Evolutionary conservation across 2,113 vertebrate species (phyloP).

Genomic region (Ondatra zibethicus): DNA sequence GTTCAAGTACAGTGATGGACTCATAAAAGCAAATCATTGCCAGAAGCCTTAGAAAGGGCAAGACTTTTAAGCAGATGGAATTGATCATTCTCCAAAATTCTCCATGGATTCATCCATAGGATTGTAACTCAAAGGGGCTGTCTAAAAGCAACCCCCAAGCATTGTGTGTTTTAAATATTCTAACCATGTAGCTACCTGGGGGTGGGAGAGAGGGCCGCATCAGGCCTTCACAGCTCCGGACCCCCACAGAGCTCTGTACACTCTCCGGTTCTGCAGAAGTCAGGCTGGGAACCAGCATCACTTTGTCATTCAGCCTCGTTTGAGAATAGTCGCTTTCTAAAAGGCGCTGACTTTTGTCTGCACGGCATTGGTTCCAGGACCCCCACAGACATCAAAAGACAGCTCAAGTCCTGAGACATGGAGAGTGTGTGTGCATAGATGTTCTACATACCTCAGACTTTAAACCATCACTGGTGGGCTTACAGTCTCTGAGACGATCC

Average conservation of each 20-base stretch:
- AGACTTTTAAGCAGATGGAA: conserved; percentile 82
- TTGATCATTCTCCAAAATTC: conserved; percentile 82
- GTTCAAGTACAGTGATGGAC: conserved; percentile 82
- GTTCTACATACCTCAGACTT: background rate
- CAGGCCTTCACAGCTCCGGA: background rate
- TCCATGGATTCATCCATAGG: conserved; percentile 74
- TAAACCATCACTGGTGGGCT: too few species aligned
- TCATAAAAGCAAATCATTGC: conserved; percentile 85
- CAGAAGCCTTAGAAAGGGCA: conserved; percentile 80
- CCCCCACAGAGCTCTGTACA: accelerated
- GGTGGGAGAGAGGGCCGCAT: background rate
- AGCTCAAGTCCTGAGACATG: too few species aligned
- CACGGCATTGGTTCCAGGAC: background rate
- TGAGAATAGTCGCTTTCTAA: background rate
- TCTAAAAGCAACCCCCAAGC: conserved; percentile 78
- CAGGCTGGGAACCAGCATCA: background rate
- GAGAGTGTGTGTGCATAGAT: too few species aligned
- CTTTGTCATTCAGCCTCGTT: background rate
- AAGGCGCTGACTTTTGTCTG: background rate
- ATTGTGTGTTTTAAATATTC: conserved; percentile 65
- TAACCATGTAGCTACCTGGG: background rate
- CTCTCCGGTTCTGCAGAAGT: background rate
- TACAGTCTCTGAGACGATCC: accelerated
- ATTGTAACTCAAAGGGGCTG: conserved; percentile 82
- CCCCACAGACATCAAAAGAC: background rate